Conservation (phyloP, 2,888 invertebrate genomes). For the Galerucella calmariensis region DNA sequence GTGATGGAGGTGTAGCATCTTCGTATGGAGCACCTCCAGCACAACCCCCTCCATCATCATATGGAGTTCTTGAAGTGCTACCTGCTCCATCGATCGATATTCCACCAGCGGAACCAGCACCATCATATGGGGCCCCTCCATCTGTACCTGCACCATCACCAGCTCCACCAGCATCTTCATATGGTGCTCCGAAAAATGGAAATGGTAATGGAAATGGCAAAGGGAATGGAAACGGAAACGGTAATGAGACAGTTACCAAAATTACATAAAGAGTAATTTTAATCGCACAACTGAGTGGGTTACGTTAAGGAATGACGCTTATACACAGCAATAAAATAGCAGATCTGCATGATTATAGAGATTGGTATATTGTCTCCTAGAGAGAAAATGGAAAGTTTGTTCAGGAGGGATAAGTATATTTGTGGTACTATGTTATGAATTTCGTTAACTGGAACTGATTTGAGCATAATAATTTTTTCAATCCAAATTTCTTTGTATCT, state of each 20-base stretch:
- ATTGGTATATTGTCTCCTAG: too few relatives aligned
- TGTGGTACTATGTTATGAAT: too few relatives aligned
- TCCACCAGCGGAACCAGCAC: conserved; percentile 58
- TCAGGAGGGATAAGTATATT: too few relatives aligned
- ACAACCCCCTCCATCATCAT: conserved; percentile 42
- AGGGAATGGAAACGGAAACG: conserved; percentile 22
- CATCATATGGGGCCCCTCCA: conserved; percentile 67
- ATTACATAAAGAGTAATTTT: too few relatives aligned
- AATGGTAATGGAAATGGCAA: conserved; percentile 21
- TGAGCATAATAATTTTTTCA: too few relatives aligned
- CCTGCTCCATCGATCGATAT: conserved; percentile 58
- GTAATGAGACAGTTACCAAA: conserved; percentile 14
- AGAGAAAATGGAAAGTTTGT: too few relatives aligned
- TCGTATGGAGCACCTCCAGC: conserved; percentile 54
- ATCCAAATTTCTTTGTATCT: too few relatives aligned
- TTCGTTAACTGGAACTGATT: too few relatives aligned
- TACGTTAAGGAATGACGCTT: not conserved
- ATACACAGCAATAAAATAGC: not conserved
- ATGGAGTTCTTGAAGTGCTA: conserved; percentile 30
- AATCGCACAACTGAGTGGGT: too few relatives aligned
- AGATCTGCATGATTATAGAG: too few relatives aligned
- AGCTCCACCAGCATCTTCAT: conserved; percentile 52
- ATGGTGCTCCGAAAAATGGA: conserved; percentile 47
- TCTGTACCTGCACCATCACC: conserved; percentile 53
- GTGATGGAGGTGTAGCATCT: conserved; percentile 46